These are phyloP conservation scores for Globicephala melas DNA, from an alignment of 2,113 vertebrate species.

Conservation along the genomic window DNA sequence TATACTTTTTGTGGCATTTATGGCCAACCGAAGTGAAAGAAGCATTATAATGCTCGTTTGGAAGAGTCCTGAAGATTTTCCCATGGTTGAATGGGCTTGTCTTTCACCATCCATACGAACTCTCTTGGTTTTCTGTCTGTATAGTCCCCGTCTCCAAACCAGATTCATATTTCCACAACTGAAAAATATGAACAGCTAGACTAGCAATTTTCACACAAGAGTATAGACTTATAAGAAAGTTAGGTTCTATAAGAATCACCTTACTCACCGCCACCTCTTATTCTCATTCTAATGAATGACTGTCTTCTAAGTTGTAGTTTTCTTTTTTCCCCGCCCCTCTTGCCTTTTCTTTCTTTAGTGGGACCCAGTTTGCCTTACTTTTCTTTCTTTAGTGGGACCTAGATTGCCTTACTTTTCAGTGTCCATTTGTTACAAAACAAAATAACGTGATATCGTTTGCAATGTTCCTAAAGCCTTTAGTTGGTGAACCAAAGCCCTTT, in stretches of 20 bases:
- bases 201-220: background rate
- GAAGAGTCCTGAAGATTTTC: background rate
- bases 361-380: background rate
- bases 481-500: background rate
- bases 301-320: background rate
- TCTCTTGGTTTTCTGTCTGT: background rate
- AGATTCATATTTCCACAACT: background rate
- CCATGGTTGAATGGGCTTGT: background rate
- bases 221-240: background rate
- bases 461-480: background rate
- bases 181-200: background rate
- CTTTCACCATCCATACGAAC: background rate
- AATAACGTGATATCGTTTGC: background rate
- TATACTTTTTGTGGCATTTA: background rate
- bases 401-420: background rate
- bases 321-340: background rate
- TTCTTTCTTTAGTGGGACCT: background rate
- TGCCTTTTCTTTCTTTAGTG: background rate
- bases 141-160: background rate
- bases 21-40: background rate
- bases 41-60: background rate
- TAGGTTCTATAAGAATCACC: background rate
- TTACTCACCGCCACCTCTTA: fast-evolving
- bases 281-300: background rate
- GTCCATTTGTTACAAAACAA: background rate